phyloP scores from a whole-genome alignment of 2,797 vertebrate genomes.

The Harpagifer antarcticus region DNA sequence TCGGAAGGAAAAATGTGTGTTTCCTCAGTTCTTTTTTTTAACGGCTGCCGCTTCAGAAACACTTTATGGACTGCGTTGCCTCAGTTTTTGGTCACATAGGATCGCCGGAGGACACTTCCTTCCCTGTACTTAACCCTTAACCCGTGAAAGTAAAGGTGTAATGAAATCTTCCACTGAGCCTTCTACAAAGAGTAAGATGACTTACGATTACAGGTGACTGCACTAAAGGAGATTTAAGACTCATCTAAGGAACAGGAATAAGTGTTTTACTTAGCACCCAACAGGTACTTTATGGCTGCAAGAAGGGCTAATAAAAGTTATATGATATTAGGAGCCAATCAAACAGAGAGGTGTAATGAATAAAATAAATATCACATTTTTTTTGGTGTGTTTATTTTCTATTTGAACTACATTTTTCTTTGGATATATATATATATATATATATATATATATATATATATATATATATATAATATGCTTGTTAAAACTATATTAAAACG shows the following conservation, averaged over 20 bases:
- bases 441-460: neutral
- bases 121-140: conserved; percentile 93
- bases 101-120: conserved; percentile 90
- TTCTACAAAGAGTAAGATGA: conserved; percentile 84
- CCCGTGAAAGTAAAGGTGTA: conserved; percentile 87
- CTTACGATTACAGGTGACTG: conserved; percentile 74
- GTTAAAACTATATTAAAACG: neutral
- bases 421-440: neutral
- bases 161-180: conserved; percentile 86
- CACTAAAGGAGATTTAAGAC: conserved; percentile 78
- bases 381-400: conserved; percentile 18
- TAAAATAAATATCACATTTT: neutral
- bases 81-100: conserved; percentile 86
- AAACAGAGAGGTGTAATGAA: conserved; percentile 11
- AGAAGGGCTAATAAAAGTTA: conserved; percentile 15
- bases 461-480: conserved; percentile 1
- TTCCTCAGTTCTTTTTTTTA: conserved; percentile 87
- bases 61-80: conserved; percentile 79
- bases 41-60: conserved; percentile 76
- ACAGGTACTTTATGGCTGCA: conserved; percentile 58
- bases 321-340: conserved; percentile 10
- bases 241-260: conserved; percentile 64
- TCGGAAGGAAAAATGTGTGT: conserved; percentile 80
- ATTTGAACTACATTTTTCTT: conserved; percentile 2
- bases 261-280: conserved; percentile 57